These are phyloP conservation scores for Chironomus tepperi DNA, from an alignment of 1,140 invertebrate genomes.

Conservation along the genomic window DNA sequence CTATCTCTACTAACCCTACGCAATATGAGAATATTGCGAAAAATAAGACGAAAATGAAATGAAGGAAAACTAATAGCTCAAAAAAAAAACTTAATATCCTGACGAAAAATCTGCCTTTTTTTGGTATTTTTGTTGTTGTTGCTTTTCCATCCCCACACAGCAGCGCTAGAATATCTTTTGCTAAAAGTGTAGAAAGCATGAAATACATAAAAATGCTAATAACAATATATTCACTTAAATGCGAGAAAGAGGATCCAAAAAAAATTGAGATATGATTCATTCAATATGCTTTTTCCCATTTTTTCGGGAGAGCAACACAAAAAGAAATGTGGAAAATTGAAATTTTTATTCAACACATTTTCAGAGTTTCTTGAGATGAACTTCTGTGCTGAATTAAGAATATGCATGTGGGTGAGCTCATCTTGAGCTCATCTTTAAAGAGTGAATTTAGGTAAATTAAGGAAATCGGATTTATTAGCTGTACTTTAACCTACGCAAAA, in stretches of 20 bases:
- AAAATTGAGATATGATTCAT: conserved; percentile 17
- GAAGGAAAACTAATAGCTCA: conserved; percentile 24
- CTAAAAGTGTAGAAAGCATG: background rate
- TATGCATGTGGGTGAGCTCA: no score
- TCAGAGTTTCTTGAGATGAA: background rate
- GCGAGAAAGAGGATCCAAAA: background rate
- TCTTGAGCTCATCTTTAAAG: no score
- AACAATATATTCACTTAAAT: conserved; percentile 7
- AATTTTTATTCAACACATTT: background rate
- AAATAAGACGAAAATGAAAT: background rate
- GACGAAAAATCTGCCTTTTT: background rate
- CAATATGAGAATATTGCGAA: background rate
- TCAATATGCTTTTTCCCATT: conserved; percentile 15
- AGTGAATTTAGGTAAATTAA: no score
- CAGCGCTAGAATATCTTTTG: background rate
- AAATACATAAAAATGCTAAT: conserved; percentile 23
- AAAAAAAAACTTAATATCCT: conserved; percentile 22
- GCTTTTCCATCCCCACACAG: background rate
- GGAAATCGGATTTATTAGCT: no score
- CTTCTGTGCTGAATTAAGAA: no score
- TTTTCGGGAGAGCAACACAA: background rate
- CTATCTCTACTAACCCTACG: background rate
- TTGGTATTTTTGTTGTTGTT: no score
- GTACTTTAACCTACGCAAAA: no score
- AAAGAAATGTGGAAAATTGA: background rate